Conservation (phyloP, 1,140 invertebrate genomes). For the Zaprionus inermis region DNA sequence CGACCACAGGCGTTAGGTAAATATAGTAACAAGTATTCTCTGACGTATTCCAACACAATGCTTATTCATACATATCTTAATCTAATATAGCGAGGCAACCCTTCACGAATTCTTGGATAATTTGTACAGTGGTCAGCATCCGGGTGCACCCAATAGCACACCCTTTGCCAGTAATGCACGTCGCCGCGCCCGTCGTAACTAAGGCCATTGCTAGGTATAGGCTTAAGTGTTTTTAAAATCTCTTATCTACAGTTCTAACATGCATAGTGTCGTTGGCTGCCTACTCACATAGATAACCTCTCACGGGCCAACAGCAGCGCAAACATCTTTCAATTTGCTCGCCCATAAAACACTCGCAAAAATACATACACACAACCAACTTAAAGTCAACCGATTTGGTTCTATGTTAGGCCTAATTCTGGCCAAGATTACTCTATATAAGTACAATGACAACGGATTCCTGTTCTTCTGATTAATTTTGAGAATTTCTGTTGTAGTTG, state of each 20-base stretch:
- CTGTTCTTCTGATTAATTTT: conserved; percentile 32
- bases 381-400: conserved; percentile 2
- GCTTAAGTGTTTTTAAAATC: conserved; percentile 78
- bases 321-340: conserved; percentile 25
- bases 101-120: conserved; percentile 83
- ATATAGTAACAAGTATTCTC: background rate
- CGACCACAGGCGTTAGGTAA: conserved; percentile 63
- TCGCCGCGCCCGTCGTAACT: conserved; percentile 76
- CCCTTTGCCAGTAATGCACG: conserved; percentile 64
- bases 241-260: conserved; percentile 61
- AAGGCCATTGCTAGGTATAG: conserved; percentile 39
- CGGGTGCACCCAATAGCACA: conserved; percentile 61
- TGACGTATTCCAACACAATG: background rate
- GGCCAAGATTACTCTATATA: conserved; percentile 21
- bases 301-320: conserved; percentile 41
- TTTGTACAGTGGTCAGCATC: conserved; percentile 83
- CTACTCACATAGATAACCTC: conserved; percentile 41
- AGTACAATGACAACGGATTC: conserved; percentile 45
- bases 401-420: conserved; percentile 10
- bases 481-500: conserved; percentile 46
- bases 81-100: conserved; percentile 68
- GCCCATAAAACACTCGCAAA: conserved; percentile 18
- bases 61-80: too few relatives aligned
- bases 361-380: conserved; percentile 2
- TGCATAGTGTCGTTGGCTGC: conserved; percentile 30